Evolutionary conservation across 2,797 vertebrate genomes (phyloP), one percentile per base, ranked within the genome.

Genomic region (Diplodus sargus): DNA sequence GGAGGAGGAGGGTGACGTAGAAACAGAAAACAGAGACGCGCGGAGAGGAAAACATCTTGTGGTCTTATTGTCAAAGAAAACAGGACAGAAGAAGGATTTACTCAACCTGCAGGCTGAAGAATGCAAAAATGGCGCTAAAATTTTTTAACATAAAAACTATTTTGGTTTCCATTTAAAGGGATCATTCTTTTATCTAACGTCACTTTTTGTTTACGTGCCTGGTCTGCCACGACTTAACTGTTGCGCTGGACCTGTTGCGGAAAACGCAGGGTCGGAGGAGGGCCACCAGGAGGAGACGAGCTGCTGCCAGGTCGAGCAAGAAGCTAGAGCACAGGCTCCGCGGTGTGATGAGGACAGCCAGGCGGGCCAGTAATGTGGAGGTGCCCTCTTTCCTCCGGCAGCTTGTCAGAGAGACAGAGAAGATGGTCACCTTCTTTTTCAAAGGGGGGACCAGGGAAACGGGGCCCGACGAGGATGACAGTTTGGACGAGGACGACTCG

Each of bases 401-500:
- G 75, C 86, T 96, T 78, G 94, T 89, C 43, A 95, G 92, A 84
- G 95, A 96, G 89, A 96, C 95, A 0, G 95, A 95, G 86, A 95
- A 92, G 86, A 95, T 96, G 95, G 92, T 96, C 42, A 93, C 95
- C 59, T 94, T 95, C 85, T 95, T 96, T 80, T 95, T 96, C 76
- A 94, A 94, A 82, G 90, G 93, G 25, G 91, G 89, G 0, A 2
- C 82, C 72, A 85, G 79, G 57, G 93, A 94, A 8, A 61, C 70
- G 0, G 90, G 25, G 4, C 28, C 54, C 0, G 90, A 51, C 11
- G 81, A 85, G 45, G 84, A 90, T 2, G 89, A 75, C 0, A 87
- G 59, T 51, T 74, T 67, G 0, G 89, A 80, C 0, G 93, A 93
- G 1, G 92, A 93, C 0, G 91, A 93, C 23, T 18, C 25, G 0